Evolutionary conservation across 2,797 vertebrate genomes (phyloP), one percentile per base, ranked within the genome.

Genomic region (Urocyon cinereoargenteus): DNA sequence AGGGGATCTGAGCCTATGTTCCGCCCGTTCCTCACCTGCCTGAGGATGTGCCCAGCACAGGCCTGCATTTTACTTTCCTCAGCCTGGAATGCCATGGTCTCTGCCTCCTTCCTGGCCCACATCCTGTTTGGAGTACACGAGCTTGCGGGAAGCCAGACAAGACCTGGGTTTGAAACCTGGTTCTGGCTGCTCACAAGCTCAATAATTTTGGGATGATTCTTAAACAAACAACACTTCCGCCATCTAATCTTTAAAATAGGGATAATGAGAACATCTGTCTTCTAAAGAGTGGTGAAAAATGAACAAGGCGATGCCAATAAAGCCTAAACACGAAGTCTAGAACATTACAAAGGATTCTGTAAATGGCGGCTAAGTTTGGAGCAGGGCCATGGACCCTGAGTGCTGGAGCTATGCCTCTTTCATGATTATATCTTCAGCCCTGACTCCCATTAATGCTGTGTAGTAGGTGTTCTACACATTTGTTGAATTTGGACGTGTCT

Each of bases 401-500:
- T 57, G 5, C 40, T 40, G 34, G 51, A 51, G 26, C 18, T 57
- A 0, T 90, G 12, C 83, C 72, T 70, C 61, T 94, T 87, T 62
- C 73, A 72, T 94, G 93, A 94, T 86, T 87, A 11, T 61, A 26
- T 88, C 64, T 75, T 95, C 24, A 89, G 49, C 15, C 31, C 68
- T 28, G 22, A 93, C 81, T 24, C 59, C 45, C 36, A 7, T 59
- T 49, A n/a, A 96, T 92, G 34, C 53, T 66, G 21, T 13, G 15
- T 51, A 45, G 68, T 51, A 78, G 34, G 72, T 94, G 40, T 72
- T 62, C 19, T 92, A 68, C 72, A 82, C 26, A 36, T 88, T 95
- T 90, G 53, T 77, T 91, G 78, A 97, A 95, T 92, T 91, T 86
- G 62, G 57, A 75, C 66, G 31, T 75, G 16, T 94, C 87, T 91